Conservation (phyloP, 2,888 invertebrate species). For the Galeruca laticollis region DNA sequence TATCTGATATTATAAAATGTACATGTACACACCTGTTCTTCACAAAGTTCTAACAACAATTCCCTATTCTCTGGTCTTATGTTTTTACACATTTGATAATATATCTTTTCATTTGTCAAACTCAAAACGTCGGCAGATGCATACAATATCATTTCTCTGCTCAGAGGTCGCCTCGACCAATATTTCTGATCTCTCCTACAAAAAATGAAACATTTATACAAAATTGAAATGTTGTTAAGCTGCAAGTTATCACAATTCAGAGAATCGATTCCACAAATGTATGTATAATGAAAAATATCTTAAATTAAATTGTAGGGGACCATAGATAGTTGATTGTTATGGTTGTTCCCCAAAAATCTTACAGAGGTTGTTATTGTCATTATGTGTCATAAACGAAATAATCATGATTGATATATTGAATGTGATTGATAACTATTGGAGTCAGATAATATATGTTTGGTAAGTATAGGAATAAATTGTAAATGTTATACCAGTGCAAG, state of each 20-base stretch:
- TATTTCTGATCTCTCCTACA: slow-evolving; percentile 80
- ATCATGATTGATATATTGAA: no score
- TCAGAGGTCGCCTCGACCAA: slow-evolving; percentile 90
- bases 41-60: slow-evolving; percentile 86
- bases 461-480: no score
- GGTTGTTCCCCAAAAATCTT: no score
- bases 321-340: no score
- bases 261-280: neutral
- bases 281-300: no score
- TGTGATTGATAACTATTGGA: no score
- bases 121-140: slow-evolving; percentile 91
- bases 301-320: no score
- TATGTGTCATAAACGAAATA: no score
- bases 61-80: slow-evolving; percentile 79
- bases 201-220: neutral
- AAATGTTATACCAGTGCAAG: no score
- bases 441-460: no score
- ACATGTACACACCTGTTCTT: slow-evolving; percentile 75
- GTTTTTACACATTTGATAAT: slow-evolving; percentile 77
- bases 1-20: slow-evolving; percentile 17
- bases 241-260: neutral
- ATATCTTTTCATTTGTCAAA: slow-evolving; percentile 87
- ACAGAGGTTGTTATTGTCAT: no score
- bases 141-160: slow-evolving; percentile 91
- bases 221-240: no score